Conservation (phyloP, 1,140 invertebrate species). For the Leucophenga varia region DNA sequence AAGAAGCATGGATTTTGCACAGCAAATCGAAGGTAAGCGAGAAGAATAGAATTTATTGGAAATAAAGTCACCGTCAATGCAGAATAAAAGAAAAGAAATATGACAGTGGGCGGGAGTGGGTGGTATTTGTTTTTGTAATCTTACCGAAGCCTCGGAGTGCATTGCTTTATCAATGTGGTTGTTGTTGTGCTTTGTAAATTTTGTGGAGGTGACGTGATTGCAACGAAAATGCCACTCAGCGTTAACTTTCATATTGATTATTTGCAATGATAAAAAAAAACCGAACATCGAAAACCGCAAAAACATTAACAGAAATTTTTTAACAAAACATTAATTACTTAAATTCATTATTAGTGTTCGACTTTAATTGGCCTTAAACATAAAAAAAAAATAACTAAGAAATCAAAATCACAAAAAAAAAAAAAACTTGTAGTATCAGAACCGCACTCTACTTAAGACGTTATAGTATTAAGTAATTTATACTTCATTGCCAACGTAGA, state of each 20-base stretch:
- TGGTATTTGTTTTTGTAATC: slow-evolving; percentile 1
- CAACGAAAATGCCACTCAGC: slow-evolving; percentile 23
- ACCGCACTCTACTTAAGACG: too few relatives aligned
- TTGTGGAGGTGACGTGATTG: slow-evolving; percentile 32
- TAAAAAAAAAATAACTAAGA: slow-evolving; percentile 6
- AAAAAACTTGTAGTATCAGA: too few relatives aligned
- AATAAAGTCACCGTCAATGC: too few relatives aligned
- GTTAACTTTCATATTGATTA: slow-evolving; percentile 41
- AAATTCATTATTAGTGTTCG: slow-evolving; percentile 11
- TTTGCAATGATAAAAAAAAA: slow-evolving; percentile 39
- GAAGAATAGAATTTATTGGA: too few relatives aligned
- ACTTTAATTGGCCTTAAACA: slow-evolving; percentile 17
- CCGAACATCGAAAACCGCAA: slow-evolving; percentile 2
- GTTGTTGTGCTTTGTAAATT: neutral
- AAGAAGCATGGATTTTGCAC: slow-evolving; percentile 30
- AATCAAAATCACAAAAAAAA: slow-evolving; percentile 8
- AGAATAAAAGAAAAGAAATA: too few relatives aligned
- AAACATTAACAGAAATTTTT: neutral
- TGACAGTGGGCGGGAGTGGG: neutral
- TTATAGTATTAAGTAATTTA: neutral
- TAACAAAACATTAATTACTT: neutral
- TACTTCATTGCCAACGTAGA: slow-evolving; percentile 17
- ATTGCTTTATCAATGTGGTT: neutral
- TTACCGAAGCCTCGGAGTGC: too few relatives aligned
- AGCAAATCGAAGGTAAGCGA: slow-evolving; percentile 35